Conservation (phyloP, 1,140 invertebrate species). For the Apis laboriosa region DNA sequence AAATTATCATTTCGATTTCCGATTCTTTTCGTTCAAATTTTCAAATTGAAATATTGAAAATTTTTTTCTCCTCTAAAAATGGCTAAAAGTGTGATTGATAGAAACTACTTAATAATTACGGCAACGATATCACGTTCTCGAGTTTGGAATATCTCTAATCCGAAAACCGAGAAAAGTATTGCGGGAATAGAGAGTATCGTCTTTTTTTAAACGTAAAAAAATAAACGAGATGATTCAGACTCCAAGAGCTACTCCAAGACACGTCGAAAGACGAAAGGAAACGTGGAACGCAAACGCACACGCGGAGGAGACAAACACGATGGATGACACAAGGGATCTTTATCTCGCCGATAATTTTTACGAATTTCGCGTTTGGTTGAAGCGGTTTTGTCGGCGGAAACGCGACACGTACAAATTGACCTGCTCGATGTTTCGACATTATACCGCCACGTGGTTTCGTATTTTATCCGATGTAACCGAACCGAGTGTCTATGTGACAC, state of each 20-base stretch:
- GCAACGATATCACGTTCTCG: not conserved
- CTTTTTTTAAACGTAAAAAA: too few relatives aligned
- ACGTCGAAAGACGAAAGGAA: too few relatives aligned
- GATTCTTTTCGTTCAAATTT: too few relatives aligned
- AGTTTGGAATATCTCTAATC: not conserved
- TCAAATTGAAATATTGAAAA: too few relatives aligned
- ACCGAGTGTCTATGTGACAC: constrained; percentile 12
- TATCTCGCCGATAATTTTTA: not conserved
- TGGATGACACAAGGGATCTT: not conserved
- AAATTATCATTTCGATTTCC: too few relatives aligned
- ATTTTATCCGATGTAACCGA: constrained; percentile 10
- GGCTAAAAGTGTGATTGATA: too few relatives aligned
- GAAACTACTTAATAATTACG: too few relatives aligned
- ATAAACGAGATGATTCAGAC: too few relatives aligned
- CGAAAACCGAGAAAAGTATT: too few relatives aligned
- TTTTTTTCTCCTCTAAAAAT: too few relatives aligned
- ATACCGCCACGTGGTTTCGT: not conserved
- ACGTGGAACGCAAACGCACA: not conserved
- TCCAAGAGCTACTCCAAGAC: too few relatives aligned
- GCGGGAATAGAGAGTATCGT: too few relatives aligned
- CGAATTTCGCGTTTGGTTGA: not conserved
- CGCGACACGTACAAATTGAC: constrained; percentile 1
- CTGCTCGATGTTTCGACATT: constrained; percentile 14
- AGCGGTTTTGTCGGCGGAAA: not conserved
- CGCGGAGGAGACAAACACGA: not conserved